Percentiles rank a stretch among this genome's conserved stretches.
phyloP scores from a whole-genome alignment of 2,113 vertebrate genomes.

The Holacanthus passer region DNA sequence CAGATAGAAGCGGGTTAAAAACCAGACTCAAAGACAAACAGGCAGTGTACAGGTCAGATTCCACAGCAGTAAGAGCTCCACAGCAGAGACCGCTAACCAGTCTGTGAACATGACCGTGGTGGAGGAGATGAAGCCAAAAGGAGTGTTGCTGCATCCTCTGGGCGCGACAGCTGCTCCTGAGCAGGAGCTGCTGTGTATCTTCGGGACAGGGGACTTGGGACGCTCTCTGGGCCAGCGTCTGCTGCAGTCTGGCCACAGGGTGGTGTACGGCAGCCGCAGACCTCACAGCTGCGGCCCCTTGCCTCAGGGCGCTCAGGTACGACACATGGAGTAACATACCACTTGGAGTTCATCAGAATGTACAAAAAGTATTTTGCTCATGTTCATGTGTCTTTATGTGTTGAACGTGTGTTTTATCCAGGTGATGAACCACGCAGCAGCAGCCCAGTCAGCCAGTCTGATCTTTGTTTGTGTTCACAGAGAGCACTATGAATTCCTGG shows the following conservation, averaged over 20 bases:
- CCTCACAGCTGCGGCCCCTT: conserved; percentile 72
- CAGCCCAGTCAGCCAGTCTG: conserved; percentile 83
- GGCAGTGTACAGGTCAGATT: conserved; percentile 46
- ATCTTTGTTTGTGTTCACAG: conserved; percentile 90
- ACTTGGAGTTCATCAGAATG: background rate
- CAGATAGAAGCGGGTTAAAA: background rate
- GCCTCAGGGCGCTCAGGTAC: conserved; percentile 75
- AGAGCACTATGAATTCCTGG: conserved; percentile 89
- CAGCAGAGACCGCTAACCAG: conserved; percentile 1
- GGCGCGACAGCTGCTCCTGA: conserved; percentile 13
- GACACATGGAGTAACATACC: background rate
- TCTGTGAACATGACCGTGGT: conserved; percentile 28
- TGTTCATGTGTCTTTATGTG: background rate
- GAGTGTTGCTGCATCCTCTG: conserved; percentile 17
- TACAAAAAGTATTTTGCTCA: background rate
- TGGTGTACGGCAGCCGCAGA: conserved; percentile 75
- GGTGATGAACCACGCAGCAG: conserved; percentile 85
- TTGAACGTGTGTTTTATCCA: conserved; percentile 53
- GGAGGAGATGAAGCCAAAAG: conserved; percentile 33
- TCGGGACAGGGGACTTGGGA: conserved; percentile 74
- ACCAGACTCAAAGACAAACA: background rate
- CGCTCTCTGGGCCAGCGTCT: conserved; percentile 67
- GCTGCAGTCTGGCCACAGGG: conserved; percentile 74
- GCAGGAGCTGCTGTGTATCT: conserved; percentile 69
- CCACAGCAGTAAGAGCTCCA: conserved; percentile 43